Percentiles rank a stretch among this genome's conserved stretches.
Conservation (phyloP, 2,797 vertebrate species). For the Manis crassicaudata region DNA sequence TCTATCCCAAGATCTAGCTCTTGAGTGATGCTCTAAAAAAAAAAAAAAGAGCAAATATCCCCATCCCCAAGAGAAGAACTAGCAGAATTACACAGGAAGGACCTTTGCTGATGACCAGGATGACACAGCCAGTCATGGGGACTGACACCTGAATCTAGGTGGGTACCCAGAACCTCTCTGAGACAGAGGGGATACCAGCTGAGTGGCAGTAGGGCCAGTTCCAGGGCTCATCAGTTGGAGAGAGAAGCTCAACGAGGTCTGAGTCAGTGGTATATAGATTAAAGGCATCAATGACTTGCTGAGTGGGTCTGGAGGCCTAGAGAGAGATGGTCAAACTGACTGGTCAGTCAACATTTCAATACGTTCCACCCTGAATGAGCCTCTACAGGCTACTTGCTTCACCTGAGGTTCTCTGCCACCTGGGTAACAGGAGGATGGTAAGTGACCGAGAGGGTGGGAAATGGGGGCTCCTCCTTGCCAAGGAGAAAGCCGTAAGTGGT, state of each 20-base stretch:
- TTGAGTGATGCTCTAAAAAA: neutral
- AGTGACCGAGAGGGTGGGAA: neutral
- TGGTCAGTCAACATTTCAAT: neutral
- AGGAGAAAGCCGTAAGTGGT: neutral
- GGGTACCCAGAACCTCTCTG: neutral
- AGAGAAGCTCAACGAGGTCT: neutral
- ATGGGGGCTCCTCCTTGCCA: neutral
- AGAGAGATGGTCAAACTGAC: neutral
- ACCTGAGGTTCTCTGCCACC: neutral
- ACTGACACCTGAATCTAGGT: neutral
- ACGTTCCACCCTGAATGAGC: rapidly evolving
- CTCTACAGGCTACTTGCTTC: neutral
- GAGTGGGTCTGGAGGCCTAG: neutral
- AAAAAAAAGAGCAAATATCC: neutral
- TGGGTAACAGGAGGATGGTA: neutral
- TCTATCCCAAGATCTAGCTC: neutral
- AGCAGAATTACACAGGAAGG: neutral
- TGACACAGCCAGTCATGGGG: neutral
- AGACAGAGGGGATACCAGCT: neutral
- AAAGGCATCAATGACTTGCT: neutral
- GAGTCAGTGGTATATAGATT: neutral
- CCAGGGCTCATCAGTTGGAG: neutral
- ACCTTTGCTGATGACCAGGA: neutral
- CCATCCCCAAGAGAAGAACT: neutral
- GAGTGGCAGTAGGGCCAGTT: neutral